These are phyloP conservation scores for Papilio polyxenes DNA, from an alignment of 1,140 invertebrate genomes.

Conservation along the genomic window DNA sequence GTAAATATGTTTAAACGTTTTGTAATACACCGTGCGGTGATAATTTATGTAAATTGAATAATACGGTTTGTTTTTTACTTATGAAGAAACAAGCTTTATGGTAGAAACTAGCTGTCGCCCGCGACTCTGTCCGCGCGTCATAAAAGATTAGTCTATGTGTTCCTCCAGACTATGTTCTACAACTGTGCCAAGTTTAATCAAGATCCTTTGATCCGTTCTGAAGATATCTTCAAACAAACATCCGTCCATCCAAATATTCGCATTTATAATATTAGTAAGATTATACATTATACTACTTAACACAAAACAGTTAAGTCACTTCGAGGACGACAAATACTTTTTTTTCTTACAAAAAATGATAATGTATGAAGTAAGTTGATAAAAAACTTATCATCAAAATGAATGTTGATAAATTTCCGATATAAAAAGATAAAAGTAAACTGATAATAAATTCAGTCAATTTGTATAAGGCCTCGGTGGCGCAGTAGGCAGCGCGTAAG, in stretches of 20 bases:
- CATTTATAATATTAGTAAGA: too few relatives aligned
- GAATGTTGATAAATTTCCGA: neutral
- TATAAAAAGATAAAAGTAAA: neutral
- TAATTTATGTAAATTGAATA: neutral
- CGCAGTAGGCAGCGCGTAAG: constrained; percentile 38
- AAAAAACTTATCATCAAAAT: neutral
- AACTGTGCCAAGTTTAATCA: too few relatives aligned
- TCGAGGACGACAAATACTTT: neutral
- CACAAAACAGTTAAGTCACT: neutral
- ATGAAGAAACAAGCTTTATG: neutral
- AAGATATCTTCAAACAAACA: too few relatives aligned
- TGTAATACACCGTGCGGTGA: constrained; percentile 5
- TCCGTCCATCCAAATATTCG: too few relatives aligned
- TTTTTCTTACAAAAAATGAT: neutral
- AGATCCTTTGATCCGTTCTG: too few relatives aligned
- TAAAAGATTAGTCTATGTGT: too few relatives aligned
- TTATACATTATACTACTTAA: too few relatives aligned
- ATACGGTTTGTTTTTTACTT: neutral
- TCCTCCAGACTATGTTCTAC: too few relatives aligned
- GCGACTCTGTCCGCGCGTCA: too few relatives aligned
- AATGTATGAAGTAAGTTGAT: neutral
- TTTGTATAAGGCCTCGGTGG: constrained; percentile 25
- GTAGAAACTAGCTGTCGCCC: neutral
- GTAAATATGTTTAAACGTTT: constrained; percentile 19
- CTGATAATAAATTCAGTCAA: neutral